A percentile compares a stretch with the other conserved stretches of the same genome.
phyloP scores from a whole-genome alignment of 2,888 invertebrate genomes.

The Digitonthophagus gazella region DNA sequence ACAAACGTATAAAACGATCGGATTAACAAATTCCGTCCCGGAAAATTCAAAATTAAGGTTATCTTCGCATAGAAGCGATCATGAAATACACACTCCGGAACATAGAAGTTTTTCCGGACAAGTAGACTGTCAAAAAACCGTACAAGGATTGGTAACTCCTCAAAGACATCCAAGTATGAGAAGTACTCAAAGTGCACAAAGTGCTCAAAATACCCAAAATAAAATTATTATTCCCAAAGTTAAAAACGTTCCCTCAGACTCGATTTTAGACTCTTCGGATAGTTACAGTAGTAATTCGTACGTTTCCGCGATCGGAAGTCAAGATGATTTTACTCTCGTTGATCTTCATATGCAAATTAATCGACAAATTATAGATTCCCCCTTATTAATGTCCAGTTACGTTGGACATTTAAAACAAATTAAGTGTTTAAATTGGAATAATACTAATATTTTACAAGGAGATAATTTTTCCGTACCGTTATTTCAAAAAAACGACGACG shows the following conservation, averaged over 20 bases:
- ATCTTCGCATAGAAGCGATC: conserved; percentile 60
- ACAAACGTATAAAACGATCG: conserved; percentile 21
- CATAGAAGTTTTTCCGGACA: conserved; percentile 50
- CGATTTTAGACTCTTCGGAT: conserved; percentile 61
- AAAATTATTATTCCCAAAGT: conserved; percentile 13
- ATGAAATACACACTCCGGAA: conserved; percentile 63
- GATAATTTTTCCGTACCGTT: conserved; percentile 78
- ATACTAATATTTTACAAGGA: conserved; percentile 35
- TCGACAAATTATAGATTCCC: conserved; percentile 87
- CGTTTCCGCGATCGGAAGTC: conserved; percentile 88
- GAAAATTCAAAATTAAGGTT: conserved; percentile 44
- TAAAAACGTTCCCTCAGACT: conserved; percentile 33
- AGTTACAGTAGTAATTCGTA: conserved; percentile 83
- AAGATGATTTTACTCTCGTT: conserved; percentile 87
- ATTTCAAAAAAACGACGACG: conserved; percentile 75
- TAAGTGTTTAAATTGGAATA: conserved; percentile 32
- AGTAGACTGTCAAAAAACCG: conserved; percentile 30
- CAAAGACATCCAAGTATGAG: conserved; percentile 40
- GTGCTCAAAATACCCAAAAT: background rate
- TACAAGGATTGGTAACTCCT: conserved; percentile 49
- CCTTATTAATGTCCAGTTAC: conserved; percentile 92
- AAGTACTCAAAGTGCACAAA: background rate
- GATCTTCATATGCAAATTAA: conserved; percentile 91
- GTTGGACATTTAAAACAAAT: conserved; percentile 88
- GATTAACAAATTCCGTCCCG: conserved; percentile 39